These are phyloP conservation scores for Aurelia aurita DNA, from an alignment of 30 jellyfish, hydroid and myxozoan species.

Conservation along the genomic window DNA sequence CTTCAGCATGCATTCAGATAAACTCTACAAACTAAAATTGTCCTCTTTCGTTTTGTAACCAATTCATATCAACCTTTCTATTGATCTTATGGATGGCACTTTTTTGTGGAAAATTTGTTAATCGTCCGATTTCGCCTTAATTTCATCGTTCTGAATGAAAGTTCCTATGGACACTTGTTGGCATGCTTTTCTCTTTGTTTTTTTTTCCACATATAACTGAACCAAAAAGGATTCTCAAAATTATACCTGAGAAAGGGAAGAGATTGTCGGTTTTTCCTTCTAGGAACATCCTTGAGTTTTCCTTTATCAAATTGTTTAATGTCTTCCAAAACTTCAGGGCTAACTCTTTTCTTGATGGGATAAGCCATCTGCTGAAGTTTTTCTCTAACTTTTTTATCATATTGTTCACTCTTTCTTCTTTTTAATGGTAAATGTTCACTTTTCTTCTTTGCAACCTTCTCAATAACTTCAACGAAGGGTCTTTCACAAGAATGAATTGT, in stretches of 20 bases:
- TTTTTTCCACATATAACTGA: too few relatives aligned
- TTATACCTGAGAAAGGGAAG: conserved; percentile 11
- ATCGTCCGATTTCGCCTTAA: too few relatives aligned
- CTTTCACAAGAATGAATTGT: conserved; percentile 65
- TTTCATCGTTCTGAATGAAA: too few relatives aligned
- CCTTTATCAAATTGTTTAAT: conserved; percentile 55
- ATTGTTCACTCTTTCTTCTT: conserved; percentile 65
- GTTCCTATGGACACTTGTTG: too few relatives aligned
- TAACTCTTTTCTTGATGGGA: conserved; percentile 70
- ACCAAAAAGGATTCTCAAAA: background rate
- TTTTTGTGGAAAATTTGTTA: too few relatives aligned
- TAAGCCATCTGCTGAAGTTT: conserved; percentile 74
- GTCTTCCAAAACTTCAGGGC: conserved; percentile 55
- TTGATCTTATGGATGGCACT: too few relatives aligned
- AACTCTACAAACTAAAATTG: too few relatives aligned
- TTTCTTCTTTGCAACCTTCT: conserved; percentile 5
- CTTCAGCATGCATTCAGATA: too few relatives aligned
- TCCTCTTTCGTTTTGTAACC: too few relatives aligned
- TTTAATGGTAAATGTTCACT: background rate
- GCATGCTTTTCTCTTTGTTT: too few relatives aligned
- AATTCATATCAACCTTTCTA: too few relatives aligned
- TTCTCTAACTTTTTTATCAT: conserved; percentile 61
- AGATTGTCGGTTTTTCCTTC: background rate
- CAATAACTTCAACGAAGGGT: conserved; percentile 59
- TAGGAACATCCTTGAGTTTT: background rate